Base-by-base conservation (phyloP, 64 coral and sea anemone species). In the Montipora capricornis region DNA sequence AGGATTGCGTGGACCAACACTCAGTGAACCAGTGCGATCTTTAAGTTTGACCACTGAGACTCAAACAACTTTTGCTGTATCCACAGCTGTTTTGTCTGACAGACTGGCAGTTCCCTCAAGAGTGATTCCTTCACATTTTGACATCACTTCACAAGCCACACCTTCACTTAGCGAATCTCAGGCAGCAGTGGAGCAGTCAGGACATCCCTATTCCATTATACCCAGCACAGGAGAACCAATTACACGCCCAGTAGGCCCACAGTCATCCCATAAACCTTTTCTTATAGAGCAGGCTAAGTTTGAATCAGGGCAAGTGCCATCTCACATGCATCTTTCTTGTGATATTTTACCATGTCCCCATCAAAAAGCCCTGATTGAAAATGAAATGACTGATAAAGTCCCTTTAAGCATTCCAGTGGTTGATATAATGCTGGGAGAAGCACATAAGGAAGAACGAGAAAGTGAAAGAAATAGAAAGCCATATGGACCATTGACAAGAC, bases 291-390 rank as follows among this genome's bases (percentile, higher is more conserved):
- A 13, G 71, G 20, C 44, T 4, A 22, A 74, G 61, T 59, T 82
- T 57, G 20, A 55, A 82, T 12, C 37, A 49, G 60, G 16, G 3
- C 15, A 74, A 5, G 45, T 93, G 17, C 76, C 68, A 45, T 87
- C 92, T 52, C 92, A 88, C 44, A 80, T 93, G 92, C 92, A 93
- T 48, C 85, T 93, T 44, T 81, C 84, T 59, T 93, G 92, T 88
- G 92, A 93, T 22, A 93, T 93, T 66, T 66, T 93, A 73, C 92
- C 92, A 52, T 93, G 92, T 80, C 76, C 83, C 17, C 87, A 89
- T 78, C 87, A 89, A 86, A 86, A 13, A 71, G 37, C 64, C 66
- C 82, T 86, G 9, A 86, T 86, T 86, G 82, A 86, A 73, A 73
- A 73, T 9, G 64, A 8, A 26, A 11, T 66, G 4, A 49, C 64